phyloP scores from a whole-genome alignment of 2,797 vertebrate genomes.

The Synaphobranchus kaupii region DNA sequence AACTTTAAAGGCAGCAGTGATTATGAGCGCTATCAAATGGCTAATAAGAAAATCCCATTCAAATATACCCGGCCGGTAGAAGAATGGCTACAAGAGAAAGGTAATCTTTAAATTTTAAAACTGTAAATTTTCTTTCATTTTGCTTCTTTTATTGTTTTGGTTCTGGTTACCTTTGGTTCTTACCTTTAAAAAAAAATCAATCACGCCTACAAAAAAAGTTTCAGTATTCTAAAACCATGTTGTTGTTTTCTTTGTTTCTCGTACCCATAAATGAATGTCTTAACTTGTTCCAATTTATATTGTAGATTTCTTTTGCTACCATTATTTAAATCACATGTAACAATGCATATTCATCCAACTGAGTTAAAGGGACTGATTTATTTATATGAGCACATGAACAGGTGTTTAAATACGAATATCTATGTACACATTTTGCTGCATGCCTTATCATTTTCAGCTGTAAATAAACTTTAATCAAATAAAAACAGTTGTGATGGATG shows the following conservation, averaged over 20 bases:
- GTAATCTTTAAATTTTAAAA: slow-evolving; percentile 78
- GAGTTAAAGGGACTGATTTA: slow-evolving; percentile 75
- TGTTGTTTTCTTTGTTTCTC: slow-evolving; percentile 6
- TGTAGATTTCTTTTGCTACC: slow-evolving; percentile 74
- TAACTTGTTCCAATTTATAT: slow-evolving; percentile 81
- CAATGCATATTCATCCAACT: slow-evolving; percentile 74
- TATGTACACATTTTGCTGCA: slow-evolving; percentile 28
- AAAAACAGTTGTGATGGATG: slow-evolving; percentile 19
- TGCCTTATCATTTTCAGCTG: not conserved
- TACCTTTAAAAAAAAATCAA: slow-evolving; percentile 74
- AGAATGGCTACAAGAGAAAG: slow-evolving; percentile 99
- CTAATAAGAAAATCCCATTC: slow-evolving; percentile 99
- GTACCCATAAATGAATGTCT: slow-evolving; percentile 73
- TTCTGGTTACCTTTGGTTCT: slow-evolving; percentile 69
- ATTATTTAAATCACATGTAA: slow-evolving; percentile 79
- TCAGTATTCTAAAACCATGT: slow-evolving; percentile 67
- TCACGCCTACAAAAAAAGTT: slow-evolving; percentile 78
- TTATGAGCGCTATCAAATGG: slow-evolving; percentile 97
- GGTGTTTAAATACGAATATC: slow-evolving; percentile 8
- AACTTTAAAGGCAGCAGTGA: slow-evolving; percentile 99
- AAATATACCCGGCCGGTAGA: slow-evolving; percentile 97
- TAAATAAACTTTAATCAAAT: slow-evolving; percentile 28
- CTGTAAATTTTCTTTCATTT: slow-evolving; percentile 73
- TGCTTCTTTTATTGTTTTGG: slow-evolving; percentile 64
- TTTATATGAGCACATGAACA: not conserved